phyloP scores from a whole-genome alignment of 2,797 vertebrate species.

The Anguilla pacifica region DNA sequence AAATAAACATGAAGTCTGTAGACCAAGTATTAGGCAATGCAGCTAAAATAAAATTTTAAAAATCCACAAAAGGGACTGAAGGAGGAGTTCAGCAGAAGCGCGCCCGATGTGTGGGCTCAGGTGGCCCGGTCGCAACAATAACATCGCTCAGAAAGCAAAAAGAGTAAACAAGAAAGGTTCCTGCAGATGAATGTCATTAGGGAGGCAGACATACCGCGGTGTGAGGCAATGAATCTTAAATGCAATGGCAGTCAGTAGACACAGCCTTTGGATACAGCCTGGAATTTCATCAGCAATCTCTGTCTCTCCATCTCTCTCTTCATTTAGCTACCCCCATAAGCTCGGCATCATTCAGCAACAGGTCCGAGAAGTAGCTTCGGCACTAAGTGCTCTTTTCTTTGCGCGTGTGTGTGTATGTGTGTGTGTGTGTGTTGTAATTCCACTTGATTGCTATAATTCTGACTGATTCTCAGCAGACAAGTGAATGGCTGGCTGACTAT shows the following conservation, averaged over 20 bases:
- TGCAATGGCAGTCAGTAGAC: neutral
- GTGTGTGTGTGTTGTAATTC: neutral
- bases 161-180: neutral
- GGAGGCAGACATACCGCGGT: neutral
- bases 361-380: neutral
- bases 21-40: conserved; percentile 31
- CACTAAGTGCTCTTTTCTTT: neutral
- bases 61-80: neutral
- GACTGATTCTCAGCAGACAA: neutral
- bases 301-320: neutral
- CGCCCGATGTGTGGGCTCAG: neutral
- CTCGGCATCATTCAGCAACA: neutral
- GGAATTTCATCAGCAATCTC: neutral
- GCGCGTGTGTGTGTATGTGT: neutral
- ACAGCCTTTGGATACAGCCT: neutral
- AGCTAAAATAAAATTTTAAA: neutral
- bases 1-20: conserved; percentile 5
- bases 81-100: no score
- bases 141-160: neutral
- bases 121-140: neutral
- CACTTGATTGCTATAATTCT: neutral
- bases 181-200: neutral
- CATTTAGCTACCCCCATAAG: neutral
- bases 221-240: neutral
- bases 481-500: neutral